Evolutionary conservation across 2,888 invertebrate genomes (phyloP).

Genomic region (Fabriciana adippe): DNA sequence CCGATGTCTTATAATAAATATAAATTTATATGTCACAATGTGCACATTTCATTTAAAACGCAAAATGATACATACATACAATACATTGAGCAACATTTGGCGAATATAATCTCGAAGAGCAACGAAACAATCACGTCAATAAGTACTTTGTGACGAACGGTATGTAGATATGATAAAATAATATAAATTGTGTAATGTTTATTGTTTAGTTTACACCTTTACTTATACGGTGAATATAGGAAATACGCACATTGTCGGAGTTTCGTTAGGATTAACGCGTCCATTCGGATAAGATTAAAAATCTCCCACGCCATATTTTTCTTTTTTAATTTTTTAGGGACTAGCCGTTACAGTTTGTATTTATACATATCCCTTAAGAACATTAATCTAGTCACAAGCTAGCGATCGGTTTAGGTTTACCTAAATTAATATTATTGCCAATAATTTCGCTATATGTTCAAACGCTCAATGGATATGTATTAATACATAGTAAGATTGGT

Average conservation of each 20-base stretch:
- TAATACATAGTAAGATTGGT: neutral
- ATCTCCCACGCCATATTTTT: constrained; percentile 17
- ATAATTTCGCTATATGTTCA: neutral
- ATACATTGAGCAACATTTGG: constrained; percentile 72
- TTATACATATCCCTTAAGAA: neutral
- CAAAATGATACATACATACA: constrained; percentile 51
- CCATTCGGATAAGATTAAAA: constrained; percentile 47
- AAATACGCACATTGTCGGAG: constrained; percentile 71
- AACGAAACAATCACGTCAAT: constrained; percentile 33
- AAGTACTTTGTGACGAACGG: constrained; percentile 65
- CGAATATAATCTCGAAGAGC: constrained; percentile 46
- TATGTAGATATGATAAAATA: constrained; percentile 37
- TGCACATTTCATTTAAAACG: constrained; percentile 63
- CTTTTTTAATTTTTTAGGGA: neutral
- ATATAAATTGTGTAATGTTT: constrained; percentile 30
- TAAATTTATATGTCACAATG: constrained; percentile 59
- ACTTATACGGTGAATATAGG: constrained; percentile 48
- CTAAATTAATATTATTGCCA: constrained; percentile 18
- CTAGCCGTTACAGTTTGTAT: constrained; percentile 4
- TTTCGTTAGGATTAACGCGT: constrained; percentile 48
- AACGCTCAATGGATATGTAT: constrained; percentile 1
- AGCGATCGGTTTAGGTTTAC: neutral
- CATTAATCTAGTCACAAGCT: neutral
- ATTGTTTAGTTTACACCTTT: constrained; percentile 24
- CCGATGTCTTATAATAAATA: constrained; percentile 8